phyloP scores from a whole-genome alignment of 2,113 vertebrate species.

The Syrrhaptes paradoxus region DNA sequence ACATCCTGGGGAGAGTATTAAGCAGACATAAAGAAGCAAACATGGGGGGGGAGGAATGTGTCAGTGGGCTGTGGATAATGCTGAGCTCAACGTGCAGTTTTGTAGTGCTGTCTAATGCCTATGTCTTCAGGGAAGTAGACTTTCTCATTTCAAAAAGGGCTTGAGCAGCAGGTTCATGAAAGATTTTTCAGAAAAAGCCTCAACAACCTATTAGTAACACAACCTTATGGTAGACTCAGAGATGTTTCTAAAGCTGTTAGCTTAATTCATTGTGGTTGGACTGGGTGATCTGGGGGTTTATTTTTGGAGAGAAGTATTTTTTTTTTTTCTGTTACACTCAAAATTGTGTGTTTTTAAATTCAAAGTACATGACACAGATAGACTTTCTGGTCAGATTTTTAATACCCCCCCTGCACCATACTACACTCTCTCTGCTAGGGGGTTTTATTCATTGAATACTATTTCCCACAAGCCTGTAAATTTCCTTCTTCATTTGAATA shows the following conservation, averaged over 20 bases:
- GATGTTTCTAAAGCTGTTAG: constrained; percentile 19
- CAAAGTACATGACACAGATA: background rate
- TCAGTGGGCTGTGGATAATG: constrained; percentile 11
- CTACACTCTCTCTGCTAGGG: background rate
- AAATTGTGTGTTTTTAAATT: background rate
- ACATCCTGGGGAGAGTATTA: background rate
- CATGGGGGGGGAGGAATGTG: background rate
- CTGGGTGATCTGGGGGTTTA: background rate
- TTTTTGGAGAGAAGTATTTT: background rate
- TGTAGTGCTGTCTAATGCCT: constrained; percentile 34
- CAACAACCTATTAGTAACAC: constrained; percentile 9
- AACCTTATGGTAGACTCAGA: background rate
- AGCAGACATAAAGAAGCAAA: background rate
- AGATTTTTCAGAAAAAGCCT: constrained; percentile 25
- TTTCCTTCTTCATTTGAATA: background rate
- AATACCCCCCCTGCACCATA: background rate
- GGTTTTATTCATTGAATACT: background rate
- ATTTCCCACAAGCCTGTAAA: constrained; percentile 18
- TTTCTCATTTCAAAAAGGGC: constrained; percentile 35
- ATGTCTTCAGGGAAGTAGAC: constrained; percentile 10
- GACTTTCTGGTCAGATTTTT: constrained; percentile 3
- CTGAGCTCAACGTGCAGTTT: constrained; percentile 16
- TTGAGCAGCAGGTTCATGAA: constrained; percentile 34
- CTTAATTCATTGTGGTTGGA: background rate
- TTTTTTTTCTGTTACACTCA: background rate